A percentile compares a stretch with the other conserved stretches of the same genome.
These are phyloP conservation scores for Dexiosoma caninum DNA, from an alignment of 2,888 invertebrate genomes.

Conservation along the genomic window DNA sequence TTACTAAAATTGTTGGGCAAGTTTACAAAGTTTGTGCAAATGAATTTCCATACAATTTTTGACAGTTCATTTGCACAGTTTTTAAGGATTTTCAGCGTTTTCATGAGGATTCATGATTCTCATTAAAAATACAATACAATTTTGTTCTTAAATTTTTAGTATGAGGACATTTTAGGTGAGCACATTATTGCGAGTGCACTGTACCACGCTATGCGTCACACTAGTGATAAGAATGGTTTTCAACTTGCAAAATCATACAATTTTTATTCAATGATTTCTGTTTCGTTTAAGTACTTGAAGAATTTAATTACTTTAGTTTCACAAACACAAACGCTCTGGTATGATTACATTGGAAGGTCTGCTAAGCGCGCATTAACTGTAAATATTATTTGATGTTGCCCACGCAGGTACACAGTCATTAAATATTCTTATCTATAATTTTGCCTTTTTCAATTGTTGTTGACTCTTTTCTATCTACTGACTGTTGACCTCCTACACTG, in stretches of 20 bases:
- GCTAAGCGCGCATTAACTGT: constrained; percentile 44
- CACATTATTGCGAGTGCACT: no score
- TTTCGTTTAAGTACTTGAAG: neutral
- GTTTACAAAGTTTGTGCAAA: no score
- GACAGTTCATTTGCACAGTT: no score
- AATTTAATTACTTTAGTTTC: neutral
- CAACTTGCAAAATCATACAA: neutral
- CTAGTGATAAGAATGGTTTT: no score
- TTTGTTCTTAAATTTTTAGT: no score
- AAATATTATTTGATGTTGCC: constrained; percentile 33
- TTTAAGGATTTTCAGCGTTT: no score
- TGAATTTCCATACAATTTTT: no score
- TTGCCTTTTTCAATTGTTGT: neutral
- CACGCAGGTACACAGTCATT: constrained; percentile 40
- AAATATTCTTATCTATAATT: constrained; percentile 20
- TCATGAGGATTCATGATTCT: no score
- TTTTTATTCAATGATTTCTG: neutral
- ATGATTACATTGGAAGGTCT: neutral
- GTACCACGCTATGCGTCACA: no score
- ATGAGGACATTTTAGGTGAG: no score
- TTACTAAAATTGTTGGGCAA: no score
- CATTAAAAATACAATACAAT: no score
- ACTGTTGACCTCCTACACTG: constrained; percentile 61
- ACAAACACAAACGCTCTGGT: neutral
- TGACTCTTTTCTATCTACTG: constrained; percentile 34